Conservation (phyloP, 2,113 vertebrate species). For the Plectropomus leopardus region DNA sequence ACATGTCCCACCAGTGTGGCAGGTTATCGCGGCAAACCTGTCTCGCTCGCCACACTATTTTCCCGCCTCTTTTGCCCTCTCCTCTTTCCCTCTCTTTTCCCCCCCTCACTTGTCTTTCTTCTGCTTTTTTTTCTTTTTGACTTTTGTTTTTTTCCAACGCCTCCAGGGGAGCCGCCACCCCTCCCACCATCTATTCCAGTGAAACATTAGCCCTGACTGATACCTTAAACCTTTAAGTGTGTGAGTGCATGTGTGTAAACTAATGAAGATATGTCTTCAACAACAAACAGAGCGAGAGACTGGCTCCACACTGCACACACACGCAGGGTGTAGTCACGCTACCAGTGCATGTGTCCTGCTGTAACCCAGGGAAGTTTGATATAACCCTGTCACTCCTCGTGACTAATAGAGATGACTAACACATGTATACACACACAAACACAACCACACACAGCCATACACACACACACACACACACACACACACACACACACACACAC, state of each 20-base stretch:
- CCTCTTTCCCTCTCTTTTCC: conserved; percentile 30
- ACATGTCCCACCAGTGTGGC: conserved; percentile 70
- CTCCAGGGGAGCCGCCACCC: conserved; percentile 54
- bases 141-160: conserved; percentile 16
- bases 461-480: conserved; percentile 42
- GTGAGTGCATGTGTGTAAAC: conserved; percentile 55
- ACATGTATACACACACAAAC: conserved; percentile 8
- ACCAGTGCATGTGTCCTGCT: conserved; percentile 68
- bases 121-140: conserved; percentile 11
- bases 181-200: conserved; percentile 56
- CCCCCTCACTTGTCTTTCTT: conserved; percentile 26
- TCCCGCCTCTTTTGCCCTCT: conserved; percentile 55
- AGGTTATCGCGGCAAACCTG: conserved; percentile 72
- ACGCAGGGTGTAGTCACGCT: conserved; percentile 66
- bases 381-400: conserved; percentile 62
- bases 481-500: conserved; percentile 19
- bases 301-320: conserved; percentile 40
- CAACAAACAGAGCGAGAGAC: conserved; percentile 54
- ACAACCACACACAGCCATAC: conserved; percentile 29
- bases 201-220: conserved; percentile 83
- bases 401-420: conserved; percentile 78
- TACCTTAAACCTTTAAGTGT: conserved; percentile 68
- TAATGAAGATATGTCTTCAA: conserved; percentile 59
- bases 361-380: conserved; percentile 68
- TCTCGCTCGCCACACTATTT: conserved; percentile 28